phyloP scores from a whole-genome alignment of 2,888 invertebrate genomes.

The Epinotia bilunana region DNA sequence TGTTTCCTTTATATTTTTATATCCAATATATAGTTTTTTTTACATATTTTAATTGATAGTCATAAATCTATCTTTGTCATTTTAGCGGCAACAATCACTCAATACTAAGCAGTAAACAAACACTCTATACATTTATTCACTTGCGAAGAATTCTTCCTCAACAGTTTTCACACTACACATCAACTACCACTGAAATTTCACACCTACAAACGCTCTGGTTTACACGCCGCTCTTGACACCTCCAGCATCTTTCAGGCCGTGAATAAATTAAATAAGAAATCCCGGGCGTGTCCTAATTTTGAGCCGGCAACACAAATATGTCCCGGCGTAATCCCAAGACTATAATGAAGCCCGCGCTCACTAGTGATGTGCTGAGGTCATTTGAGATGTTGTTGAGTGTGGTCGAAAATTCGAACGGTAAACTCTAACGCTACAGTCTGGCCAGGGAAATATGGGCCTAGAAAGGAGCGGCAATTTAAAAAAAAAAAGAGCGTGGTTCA shows the following conservation, averaged over 20 bases:
- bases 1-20: too few species aligned
- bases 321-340: slow-evolving; percentile 57
- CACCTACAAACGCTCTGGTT: neutral
- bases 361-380: slow-evolving; percentile 32
- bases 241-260: slow-evolving; percentile 47
- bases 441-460: too few species aligned
- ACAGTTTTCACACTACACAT: slow-evolving; percentile 9
- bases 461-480: too few species aligned
- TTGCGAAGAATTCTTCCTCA: neutral
- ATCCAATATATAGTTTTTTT: too few species aligned
- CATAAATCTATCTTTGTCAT: too few species aligned
- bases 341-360: slow-evolving; percentile 57
- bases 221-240: slow-evolving; percentile 39
- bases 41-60: too few species aligned
- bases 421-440: too few species aligned
- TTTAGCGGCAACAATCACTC: too few species aligned
- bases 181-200: neutral
- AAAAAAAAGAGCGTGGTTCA: too few species aligned
- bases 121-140: too few species aligned
- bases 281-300: slow-evolving; percentile 60
- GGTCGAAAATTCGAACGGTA: neutral
- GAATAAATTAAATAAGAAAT: slow-evolving; percentile 67
- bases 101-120: too few species aligned
- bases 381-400: neutral
- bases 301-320: slow-evolving; percentile 58